Percentiles rank a stretch among this genome's conserved stretches.
phyloP scores from a whole-genome alignment of 2,797 vertebrate species.

The Chaetodon trifasciatus region DNA sequence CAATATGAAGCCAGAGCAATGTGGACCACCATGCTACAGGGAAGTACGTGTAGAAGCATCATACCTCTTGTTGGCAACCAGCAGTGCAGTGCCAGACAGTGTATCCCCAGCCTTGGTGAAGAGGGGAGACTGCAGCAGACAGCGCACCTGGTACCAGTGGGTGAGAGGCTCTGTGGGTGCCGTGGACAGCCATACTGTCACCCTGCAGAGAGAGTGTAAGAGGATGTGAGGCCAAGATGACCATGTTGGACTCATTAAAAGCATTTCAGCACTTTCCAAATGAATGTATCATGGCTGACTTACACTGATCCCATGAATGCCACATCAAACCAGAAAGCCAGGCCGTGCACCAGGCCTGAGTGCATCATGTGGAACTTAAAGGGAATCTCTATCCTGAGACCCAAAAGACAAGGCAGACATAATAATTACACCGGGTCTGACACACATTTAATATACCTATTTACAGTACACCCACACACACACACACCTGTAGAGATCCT shows the following conservation, averaged over 20 bases:
- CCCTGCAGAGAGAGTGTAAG: slow-evolving; percentile 75
- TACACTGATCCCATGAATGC: slow-evolving; percentile 96
- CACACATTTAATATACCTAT: background rate
- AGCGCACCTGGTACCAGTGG: slow-evolving; percentile 98
- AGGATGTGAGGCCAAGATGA: background rate
- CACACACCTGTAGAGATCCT: slow-evolving; percentile 95
- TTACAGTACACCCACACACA: background rate
- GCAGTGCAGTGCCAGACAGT: slow-evolving; percentile 93
- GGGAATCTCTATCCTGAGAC: slow-evolving; percentile 95
- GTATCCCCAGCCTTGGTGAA: slow-evolving; percentile 97
- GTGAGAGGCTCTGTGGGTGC: slow-evolving; percentile 96
- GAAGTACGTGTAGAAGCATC: background rate
- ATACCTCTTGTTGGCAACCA: slow-evolving; percentile 96
- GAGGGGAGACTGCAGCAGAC: slow-evolving; percentile 95
- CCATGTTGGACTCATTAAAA: background rate
- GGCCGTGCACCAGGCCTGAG: slow-evolving; percentile 94
- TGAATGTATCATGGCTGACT: slow-evolving; percentile 60
- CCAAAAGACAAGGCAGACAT: background rate
- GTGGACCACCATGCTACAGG: no score
- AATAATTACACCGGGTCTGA: background rate
- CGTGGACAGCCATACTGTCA: slow-evolving; percentile 96
- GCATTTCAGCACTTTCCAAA: background rate
- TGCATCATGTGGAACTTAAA: slow-evolving; percentile 99
- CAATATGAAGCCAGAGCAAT: background rate
- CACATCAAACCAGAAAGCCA: slow-evolving; percentile 98